Conservation (phyloP, 2,113 vertebrate genomes). For the Macrotis lagotis region DNA sequence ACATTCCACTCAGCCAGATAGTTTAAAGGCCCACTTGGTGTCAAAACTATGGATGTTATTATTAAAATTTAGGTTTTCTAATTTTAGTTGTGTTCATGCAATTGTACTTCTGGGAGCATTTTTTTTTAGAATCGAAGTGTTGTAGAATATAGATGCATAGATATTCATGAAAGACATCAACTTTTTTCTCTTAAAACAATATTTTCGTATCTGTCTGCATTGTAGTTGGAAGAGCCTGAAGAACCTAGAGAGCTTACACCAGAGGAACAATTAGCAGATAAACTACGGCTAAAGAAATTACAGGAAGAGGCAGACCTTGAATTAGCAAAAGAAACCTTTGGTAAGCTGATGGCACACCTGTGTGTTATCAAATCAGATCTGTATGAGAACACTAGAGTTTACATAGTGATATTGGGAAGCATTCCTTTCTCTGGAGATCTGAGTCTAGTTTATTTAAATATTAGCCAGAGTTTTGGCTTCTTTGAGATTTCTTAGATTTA, state of each 20-base stretch:
- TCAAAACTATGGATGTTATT: background rate
- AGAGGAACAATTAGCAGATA: slow-evolving; percentile 93
- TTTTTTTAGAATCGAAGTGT: slow-evolving; percentile 47
- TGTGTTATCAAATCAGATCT: background rate
- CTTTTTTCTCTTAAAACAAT: background rate
- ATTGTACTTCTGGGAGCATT: background rate
- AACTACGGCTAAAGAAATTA: slow-evolving; percentile 92
- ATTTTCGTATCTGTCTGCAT: slow-evolving; percentile 23
- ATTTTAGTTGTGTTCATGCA: background rate
- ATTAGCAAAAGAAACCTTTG: slow-evolving; percentile 96
- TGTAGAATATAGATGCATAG: background rate
- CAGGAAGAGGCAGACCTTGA: slow-evolving; percentile 96
- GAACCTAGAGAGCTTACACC: slow-evolving; percentile 83
- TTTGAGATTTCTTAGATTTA: slow-evolving; percentile 17
- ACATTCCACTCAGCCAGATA: background rate
- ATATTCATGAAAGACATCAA: slow-evolving; percentile 4
- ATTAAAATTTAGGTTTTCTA: background rate
- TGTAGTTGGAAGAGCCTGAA: slow-evolving; percentile 86
- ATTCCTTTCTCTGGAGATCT: background rate
- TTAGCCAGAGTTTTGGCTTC: slow-evolving; percentile 36
- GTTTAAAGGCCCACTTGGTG: background rate
- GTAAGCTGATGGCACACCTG: slow-evolving; percentile 79
- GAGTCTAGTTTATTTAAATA: slow-evolving; percentile 6
- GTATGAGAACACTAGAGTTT: background rate
- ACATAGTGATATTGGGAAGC: slow-evolving; percentile 13